A percentile compares a stretch with the other conserved stretches of the same genome.
Evolutionary conservation across 2,888 invertebrate species (phyloP).

Genomic region (Agrotis exclamationis): DNA sequence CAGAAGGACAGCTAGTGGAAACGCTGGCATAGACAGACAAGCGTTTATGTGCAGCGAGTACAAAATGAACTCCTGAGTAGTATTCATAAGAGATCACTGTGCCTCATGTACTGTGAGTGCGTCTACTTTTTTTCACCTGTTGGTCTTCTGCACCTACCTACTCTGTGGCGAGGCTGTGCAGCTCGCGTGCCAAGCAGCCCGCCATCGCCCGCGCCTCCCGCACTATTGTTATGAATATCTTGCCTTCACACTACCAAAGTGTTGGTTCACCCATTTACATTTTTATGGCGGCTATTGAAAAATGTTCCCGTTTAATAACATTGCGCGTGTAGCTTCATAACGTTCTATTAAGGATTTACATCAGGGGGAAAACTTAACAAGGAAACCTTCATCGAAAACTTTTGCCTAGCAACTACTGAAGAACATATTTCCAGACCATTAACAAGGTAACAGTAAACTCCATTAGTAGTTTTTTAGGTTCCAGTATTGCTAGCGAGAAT

Average conservation of each 20-base stretch:
- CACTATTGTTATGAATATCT: constrained; percentile 69
- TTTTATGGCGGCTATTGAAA: constrained; percentile 63
- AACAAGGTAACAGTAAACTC: constrained; percentile 17
- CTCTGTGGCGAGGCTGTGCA: constrained; percentile 57
- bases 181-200: constrained; percentile 64
- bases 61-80: background rate
- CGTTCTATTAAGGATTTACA: constrained; percentile 32
- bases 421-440: constrained; percentile 12
- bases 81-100: background rate
- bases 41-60: background rate
- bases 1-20: background rate
- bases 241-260: constrained; percentile 60
- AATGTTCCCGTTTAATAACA: constrained; percentile 53
- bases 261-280: constrained; percentile 64
- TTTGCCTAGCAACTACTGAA: background rate
- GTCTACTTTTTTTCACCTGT: background rate
- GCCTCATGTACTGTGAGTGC: background rate
- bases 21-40: background rate
- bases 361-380: background rate
- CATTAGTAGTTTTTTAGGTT: constrained; percentile 18
- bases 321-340: constrained; percentile 43
- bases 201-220: constrained; percentile 34
- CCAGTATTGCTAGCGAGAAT: constrained; percentile 16
- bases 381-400: constrained; percentile 11
- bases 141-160: constrained; percentile 1